phyloP scores from a whole-genome alignment of 53 echinoderm and acorn worm species.

The Patiria pectinifera region DNA sequence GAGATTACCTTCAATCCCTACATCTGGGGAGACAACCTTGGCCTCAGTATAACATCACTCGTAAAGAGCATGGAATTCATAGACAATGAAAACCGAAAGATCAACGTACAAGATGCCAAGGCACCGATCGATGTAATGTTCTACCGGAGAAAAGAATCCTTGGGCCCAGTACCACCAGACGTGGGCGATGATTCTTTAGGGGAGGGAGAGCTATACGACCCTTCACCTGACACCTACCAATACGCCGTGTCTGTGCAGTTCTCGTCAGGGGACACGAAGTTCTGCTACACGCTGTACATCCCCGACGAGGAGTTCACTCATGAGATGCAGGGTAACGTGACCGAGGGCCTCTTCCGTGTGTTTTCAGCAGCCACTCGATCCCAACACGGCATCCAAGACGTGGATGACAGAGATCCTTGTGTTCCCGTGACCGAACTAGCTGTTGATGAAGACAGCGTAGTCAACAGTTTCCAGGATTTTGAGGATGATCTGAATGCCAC shows the following conservation, averaged over 20 bases:
- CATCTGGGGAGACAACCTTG: neutral
- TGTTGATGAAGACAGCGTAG: neutral
- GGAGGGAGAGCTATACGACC: neutral
- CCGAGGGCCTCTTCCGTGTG: neutral
- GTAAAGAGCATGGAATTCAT: neutral
- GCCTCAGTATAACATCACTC: neutral
- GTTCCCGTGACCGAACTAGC: neutral
- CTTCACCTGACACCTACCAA: neutral
- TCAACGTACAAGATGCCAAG: neutral
- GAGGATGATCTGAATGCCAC: neutral
- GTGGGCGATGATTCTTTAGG: neutral
- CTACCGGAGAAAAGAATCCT: neutral
- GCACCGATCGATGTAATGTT: slow-evolving; percentile 15
- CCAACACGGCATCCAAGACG: neutral
- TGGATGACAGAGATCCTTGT: neutral
- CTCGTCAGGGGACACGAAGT: neutral
- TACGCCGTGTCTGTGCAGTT: slow-evolving; percentile 2
- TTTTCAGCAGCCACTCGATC: neutral
- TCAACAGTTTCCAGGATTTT: neutral
- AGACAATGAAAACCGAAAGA: slow-evolving; percentile 17
- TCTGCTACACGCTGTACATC: slow-evolving; percentile 28
- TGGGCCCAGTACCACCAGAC: neutral
- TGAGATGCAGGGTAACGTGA: neutral
- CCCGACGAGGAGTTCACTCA: neutral
- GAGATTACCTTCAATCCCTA: slow-evolving; percentile 19